Conservation (phyloP, 1,140 invertebrate genomes). For the Drosophila asahinai region DNA sequence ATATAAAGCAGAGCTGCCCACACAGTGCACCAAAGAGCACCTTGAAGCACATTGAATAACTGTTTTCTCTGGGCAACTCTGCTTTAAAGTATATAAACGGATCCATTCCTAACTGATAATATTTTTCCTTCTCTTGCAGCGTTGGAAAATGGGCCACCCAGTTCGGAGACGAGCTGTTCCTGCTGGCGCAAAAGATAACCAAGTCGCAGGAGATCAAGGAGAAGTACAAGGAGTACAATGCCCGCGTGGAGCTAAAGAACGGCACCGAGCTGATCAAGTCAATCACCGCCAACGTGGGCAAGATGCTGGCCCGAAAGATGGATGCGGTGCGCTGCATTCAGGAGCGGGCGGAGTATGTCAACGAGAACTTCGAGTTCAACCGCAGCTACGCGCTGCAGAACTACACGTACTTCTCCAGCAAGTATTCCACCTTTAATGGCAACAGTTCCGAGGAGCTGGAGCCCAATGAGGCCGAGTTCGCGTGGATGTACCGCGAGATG, state of each 20-base stretch:
- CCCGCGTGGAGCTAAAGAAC: constrained; percentile 90
- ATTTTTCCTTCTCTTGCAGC: constrained; percentile 72
- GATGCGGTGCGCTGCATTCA: constrained; percentile 92
- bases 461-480: constrained; percentile 19
- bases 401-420: constrained; percentile 90
- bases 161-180: constrained; percentile 88
- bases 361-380: constrained; percentile 87
- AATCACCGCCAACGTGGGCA: constrained; percentile 90
- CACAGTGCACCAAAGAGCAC: too few relatives aligned
- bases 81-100: neutral
- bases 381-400: constrained; percentile 74
- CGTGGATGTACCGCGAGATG: constrained; percentile 86
- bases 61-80: neutral
- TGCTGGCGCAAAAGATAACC: constrained; percentile 87
- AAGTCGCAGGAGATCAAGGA: constrained; percentile 87
- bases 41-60: too few relatives aligned
- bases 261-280: constrained; percentile 90
- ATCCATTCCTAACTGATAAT: neutral
- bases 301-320: constrained; percentile 93
- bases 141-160: constrained; percentile 87
- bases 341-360: constrained; percentile 88
- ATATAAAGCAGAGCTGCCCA: too few relatives aligned
- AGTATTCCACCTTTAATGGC: constrained; percentile 87
- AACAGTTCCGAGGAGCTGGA: constrained; percentile 60
- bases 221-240: constrained; percentile 91